Evolutionary conservation across 2,113 vertebrate genomes (phyloP).

Genomic region (Petroica traversi): DNA sequence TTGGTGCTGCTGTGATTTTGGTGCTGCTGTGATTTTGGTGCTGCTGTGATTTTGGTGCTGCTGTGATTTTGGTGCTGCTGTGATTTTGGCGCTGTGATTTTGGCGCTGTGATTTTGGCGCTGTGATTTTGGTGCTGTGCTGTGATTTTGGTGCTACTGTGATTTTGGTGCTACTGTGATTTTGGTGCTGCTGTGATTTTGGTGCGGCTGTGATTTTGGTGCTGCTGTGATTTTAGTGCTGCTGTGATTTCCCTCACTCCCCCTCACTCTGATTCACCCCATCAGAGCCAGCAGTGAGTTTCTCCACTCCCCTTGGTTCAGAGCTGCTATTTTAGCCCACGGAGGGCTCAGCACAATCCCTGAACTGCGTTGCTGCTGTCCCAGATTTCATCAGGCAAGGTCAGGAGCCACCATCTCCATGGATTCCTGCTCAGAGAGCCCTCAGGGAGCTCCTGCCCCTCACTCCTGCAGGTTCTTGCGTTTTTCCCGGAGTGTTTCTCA

Average conservation of each 20-base stretch:
- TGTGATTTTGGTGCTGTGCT: too few relatives aligned
- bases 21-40: too few relatives aligned
- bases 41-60: too few relatives aligned
- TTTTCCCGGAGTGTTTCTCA: background rate
- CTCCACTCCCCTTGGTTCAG: background rate
- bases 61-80: too few relatives aligned
- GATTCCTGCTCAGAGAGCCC: background rate
- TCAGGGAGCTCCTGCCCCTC: background rate
- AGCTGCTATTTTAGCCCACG: background rate
- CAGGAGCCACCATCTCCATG: background rate
- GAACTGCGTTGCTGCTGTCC: background rate
- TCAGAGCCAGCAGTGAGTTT: background rate
- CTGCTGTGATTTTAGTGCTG: too few relatives aligned
- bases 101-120: too few relatives aligned
- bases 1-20: too few relatives aligned
- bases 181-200: too few relatives aligned
- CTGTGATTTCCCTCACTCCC: background rate
- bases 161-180: too few relatives aligned
- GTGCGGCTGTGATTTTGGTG: too few relatives aligned
- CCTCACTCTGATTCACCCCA: background rate
- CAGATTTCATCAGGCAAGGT: background rate
- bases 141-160: too few relatives aligned
- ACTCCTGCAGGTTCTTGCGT: rapidly evolving
- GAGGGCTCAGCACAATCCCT: background rate
- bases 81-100: too few relatives aligned